Conservation (phyloP, 53 echinoderm and acorn worm species). For the Paracentrotus lividus region DNA sequence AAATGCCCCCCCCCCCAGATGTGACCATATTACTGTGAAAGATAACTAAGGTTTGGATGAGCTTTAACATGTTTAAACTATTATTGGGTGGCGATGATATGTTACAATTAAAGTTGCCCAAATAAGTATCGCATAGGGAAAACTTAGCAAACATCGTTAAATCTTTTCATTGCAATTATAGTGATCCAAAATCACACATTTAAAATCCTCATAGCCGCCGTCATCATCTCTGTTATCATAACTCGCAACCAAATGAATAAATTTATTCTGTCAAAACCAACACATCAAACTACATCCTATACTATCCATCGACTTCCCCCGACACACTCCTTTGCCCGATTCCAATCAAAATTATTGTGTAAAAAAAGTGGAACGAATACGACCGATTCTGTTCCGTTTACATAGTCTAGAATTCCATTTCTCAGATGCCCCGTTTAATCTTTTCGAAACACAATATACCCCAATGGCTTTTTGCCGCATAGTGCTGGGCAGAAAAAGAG, state of each 20-base stretch:
- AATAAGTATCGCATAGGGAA: too few species aligned
- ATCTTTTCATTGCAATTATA: not conserved
- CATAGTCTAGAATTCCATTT: constrained; percentile 70
- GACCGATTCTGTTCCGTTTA: constrained; percentile 61
- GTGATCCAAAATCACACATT: not conserved
- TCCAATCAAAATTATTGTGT: constrained; percentile 39
- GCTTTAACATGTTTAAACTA: too few species aligned
- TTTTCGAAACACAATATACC: constrained; percentile 66
- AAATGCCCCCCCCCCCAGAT: too few species aligned
- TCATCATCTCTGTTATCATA: constrained; percentile 24
- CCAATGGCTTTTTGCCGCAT: constrained; percentile 48
- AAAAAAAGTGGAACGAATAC: constrained; percentile 44
- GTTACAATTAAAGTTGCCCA: too few species aligned
- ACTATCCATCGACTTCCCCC: not conserved
- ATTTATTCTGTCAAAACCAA: not conserved
- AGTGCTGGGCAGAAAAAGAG: constrained; percentile 28
- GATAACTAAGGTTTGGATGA: too few species aligned
- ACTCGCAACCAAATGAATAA: not conserved
- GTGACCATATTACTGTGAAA: too few species aligned
- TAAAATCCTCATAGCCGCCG: not conserved
- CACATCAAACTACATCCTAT: not conserved
- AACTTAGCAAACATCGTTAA: too few species aligned
- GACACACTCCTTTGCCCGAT: constrained; percentile 5
- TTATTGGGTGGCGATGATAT: too few species aligned
- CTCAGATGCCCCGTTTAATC: constrained; percentile 57